A percentile compares a stretch with the other conserved stretches of the same genome.
phyloP scores from a whole-genome alignment of 2,113 vertebrate species.

The Elephas maximus region DNA sequence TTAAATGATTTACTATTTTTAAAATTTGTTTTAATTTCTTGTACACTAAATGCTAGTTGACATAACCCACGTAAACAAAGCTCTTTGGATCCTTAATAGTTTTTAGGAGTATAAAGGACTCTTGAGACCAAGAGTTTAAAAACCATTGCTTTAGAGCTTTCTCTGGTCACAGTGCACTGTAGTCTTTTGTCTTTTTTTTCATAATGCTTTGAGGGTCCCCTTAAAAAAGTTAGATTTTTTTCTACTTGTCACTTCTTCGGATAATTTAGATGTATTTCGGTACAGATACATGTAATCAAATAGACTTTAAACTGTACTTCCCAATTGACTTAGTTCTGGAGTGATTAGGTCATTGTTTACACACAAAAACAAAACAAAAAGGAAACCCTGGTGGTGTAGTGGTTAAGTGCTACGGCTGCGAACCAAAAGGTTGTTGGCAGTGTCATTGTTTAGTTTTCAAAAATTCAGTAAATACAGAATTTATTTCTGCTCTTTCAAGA shows the following conservation, averaged over 20 bases:
- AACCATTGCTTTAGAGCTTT: neutral
- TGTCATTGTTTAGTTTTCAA: neutral
- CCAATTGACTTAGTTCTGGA: neutral
- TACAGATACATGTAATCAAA: conserved; percentile 12
- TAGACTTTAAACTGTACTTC: neutral
- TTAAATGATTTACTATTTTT: conserved; percentile 29
- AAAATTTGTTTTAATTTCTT: conserved; percentile 50
- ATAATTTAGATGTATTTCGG: conserved; percentile 47
- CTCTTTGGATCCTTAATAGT: neutral
- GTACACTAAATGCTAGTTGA: neutral
- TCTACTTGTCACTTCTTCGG: neutral
- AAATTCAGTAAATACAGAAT: conserved; percentile 20
- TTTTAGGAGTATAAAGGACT: neutral
- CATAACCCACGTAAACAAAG: neutral
- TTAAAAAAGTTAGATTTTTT: neutral
- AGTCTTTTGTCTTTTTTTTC: neutral
- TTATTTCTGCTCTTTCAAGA: neutral
- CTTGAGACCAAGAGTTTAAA: neutral
- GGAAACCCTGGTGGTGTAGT: too few relatives aligned
- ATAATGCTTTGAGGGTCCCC: neutral
- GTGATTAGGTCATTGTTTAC: neutral
- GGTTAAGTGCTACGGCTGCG: too few relatives aligned
- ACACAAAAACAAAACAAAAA: too few relatives aligned
- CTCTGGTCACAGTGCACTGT: neutral
- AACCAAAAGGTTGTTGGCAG: too few relatives aligned